phyloP scores from a whole-genome alignment of 30 jellyfish, hydroid and myxozoan species.

The Pseudorhiza aurosa region DNA sequence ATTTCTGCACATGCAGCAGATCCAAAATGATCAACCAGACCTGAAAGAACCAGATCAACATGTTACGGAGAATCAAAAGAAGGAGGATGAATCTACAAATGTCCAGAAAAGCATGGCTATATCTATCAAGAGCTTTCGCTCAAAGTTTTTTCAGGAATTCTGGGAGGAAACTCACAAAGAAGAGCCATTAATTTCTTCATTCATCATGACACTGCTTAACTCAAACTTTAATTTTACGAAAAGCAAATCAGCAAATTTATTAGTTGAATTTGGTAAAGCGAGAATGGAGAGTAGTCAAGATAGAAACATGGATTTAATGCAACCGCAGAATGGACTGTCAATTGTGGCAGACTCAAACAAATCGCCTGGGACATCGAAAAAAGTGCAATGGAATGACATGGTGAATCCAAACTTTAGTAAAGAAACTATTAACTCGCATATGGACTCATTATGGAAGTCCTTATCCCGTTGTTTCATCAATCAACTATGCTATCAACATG shows the following conservation, averaged over 20 bases:
- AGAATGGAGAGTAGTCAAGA: neutral
- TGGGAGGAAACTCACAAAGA: conserved; percentile 35
- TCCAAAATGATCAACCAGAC: conserved; percentile 1
- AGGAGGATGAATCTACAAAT: neutral
- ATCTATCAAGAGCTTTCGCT: conserved; percentile 8
- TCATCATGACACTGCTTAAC: neutral
- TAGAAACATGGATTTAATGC: neutral
- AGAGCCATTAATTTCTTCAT: conserved; percentile 14
- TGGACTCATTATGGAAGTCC: conserved; percentile 25
- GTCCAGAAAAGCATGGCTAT: conserved; percentile 1
- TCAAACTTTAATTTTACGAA: neutral
- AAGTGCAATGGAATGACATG: conserved; percentile 56
- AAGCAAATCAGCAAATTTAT: neutral
- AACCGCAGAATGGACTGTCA: neutral
- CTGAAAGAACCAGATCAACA: neutral
- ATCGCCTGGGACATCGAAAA: conserved; percentile 5
- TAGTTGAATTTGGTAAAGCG: neutral
- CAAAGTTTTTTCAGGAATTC: conserved; percentile 34
- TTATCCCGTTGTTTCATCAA: neutral
- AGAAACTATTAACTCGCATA: conserved; percentile 11
- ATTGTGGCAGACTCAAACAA: neutral
- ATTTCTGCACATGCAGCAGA: conserved; percentile 2
- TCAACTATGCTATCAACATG: neutral
- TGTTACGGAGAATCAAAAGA: neutral
- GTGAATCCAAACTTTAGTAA: neutral